Evolutionary conservation across 2,113 vertebrate species (phyloP), one percentile per base, ranked within the genome.

Genomic region (Semicossyphus pulcher): DNA sequence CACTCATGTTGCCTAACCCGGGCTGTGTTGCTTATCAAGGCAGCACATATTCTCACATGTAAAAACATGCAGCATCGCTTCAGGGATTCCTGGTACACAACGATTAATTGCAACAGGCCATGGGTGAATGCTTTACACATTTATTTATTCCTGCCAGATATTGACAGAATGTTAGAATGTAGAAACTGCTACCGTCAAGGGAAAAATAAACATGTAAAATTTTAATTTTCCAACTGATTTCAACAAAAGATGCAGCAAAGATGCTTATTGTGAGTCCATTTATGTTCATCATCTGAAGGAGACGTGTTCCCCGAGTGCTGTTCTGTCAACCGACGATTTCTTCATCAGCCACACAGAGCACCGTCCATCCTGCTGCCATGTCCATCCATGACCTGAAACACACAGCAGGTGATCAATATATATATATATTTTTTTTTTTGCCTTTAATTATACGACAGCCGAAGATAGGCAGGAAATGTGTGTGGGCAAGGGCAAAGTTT

Each of bases 371-470:
- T 26, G 42, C 49, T 4, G 41, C 31, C 26, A 37, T 12, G 29
- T 76, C 69, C 37, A 44, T 45, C 48, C 15, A 11, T 69, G 58
- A 81, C 87, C 84, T 88, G 79, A 39, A 89, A 85, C 23, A 86
- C 54, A 86, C 14, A 72, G 64, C 58, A 44, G 66, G 26, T 4
- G 20, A 78, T 78, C 10, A 71, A 23, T 58, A 57, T 52, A n/a
- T n/a, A n/a, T n/a, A n/a, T n/a, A n/a, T n/a, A n/a, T n/a, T n/a
- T n/a, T n/a, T n/a, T n/a, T n/a, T n/a, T n/a, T n/a, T n/a, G n/a
- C n/a, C n/a, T n/a, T n/a, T n/a, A n/a, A n/a, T n/a, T n/a, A n/a
- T n/a, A n/a, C n/a, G n/a, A n/a, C n/a, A n/a, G n/a, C n/a, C n/a
- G n/a, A n/a, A n/a, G n/a, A n/a, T n/a, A n/a, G n/a, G n/a, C n/a